These are phyloP conservation scores for Drosophila chauvacae DNA, from an alignment of 1,140 invertebrate species.

Conservation along the genomic window DNA sequence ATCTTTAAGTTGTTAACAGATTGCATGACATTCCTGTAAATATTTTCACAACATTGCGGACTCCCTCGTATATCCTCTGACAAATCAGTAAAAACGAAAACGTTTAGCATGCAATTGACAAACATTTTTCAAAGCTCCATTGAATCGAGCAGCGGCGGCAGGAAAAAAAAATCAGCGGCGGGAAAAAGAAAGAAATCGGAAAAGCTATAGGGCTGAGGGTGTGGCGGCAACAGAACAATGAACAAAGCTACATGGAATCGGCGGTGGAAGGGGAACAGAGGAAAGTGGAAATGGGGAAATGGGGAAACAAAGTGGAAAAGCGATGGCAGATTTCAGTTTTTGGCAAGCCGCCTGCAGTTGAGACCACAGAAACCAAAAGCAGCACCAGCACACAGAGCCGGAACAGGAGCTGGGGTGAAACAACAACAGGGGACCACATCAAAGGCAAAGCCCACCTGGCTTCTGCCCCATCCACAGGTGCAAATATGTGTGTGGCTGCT, in stretches of 20 bases:
- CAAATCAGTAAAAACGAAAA: slow-evolving; percentile 44
- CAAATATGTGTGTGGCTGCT: slow-evolving; percentile 46
- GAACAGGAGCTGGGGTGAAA: slow-evolving; percentile 4
- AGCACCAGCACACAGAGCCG: not conserved
- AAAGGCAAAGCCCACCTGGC: slow-evolving; percentile 37
- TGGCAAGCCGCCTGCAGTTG: slow-evolving; percentile 50
- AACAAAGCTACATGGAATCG: slow-evolving; percentile 39
- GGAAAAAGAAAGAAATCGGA: slow-evolving; percentile 15
- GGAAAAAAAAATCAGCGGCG: not conserved
- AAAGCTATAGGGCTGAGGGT: slow-evolving; percentile 25
- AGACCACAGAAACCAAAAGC: slow-evolving; percentile 47
- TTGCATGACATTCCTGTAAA: slow-evolving; percentile 11
- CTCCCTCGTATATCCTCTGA: slow-evolving; percentile 14
- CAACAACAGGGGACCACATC: slow-evolving; percentile 67
- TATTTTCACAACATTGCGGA: slow-evolving; percentile 28
- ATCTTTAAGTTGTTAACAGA: slow-evolving; percentile 23
- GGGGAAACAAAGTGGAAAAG: slow-evolving; percentile 23
- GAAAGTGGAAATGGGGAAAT: slow-evolving; percentile 1
- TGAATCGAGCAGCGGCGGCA: slow-evolving; percentile 15
- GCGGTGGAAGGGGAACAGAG: not conserved
- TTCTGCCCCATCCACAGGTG: slow-evolving; percentile 45
- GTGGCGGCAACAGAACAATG: slow-evolving; percentile 34
- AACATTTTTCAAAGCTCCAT: slow-evolving; percentile 51
- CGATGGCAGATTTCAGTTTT: slow-evolving; percentile 47
- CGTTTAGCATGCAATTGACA: slow-evolving; percentile 49